Conservation (phyloP, 2,888 invertebrate genomes). For the Allophyes oxyacanthae region DNA sequence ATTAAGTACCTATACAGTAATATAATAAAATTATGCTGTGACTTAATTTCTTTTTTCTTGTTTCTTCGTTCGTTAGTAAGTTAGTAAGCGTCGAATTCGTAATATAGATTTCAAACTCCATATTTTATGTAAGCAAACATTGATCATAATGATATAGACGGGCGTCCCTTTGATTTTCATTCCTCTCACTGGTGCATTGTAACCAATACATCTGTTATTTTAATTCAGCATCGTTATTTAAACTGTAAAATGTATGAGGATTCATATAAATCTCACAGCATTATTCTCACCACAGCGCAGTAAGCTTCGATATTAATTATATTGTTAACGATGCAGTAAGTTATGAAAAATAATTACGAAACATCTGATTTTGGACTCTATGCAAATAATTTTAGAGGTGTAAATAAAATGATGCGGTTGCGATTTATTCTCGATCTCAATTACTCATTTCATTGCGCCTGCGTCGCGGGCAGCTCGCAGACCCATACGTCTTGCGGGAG, state of each 20-base stretch:
- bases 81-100: too few species aligned
- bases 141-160: constrained; percentile 23
- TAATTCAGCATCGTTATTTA: constrained; percentile 34
- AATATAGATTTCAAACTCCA: too few species aligned
- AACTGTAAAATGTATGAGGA: constrained; percentile 41
- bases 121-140: too few species aligned
- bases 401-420: constrained; percentile 2
- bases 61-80: too few species aligned
- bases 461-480: constrained; percentile 67
- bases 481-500: constrained; percentile 74
- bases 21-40: too few species aligned
- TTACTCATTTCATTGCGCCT: constrained; percentile 79
- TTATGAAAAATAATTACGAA: constrained; percentile 19
- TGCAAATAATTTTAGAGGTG: background rate
- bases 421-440: constrained; percentile 70
- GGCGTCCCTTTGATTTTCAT: constrained; percentile 21
- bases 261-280: constrained; percentile 36
- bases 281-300: constrained; percentile 35
- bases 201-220: constrained; percentile 37
- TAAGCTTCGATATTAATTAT: constrained; percentile 49
- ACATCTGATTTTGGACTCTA: constrained; percentile 4
- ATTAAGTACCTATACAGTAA: too few species aligned
- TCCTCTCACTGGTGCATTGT: constrained; percentile 14
- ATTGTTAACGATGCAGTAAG: constrained; percentile 49
- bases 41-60: too few species aligned